phyloP scores from a whole-genome alignment of 2,888 invertebrate genomes.

The Pristionchus maxplancki region DNA sequence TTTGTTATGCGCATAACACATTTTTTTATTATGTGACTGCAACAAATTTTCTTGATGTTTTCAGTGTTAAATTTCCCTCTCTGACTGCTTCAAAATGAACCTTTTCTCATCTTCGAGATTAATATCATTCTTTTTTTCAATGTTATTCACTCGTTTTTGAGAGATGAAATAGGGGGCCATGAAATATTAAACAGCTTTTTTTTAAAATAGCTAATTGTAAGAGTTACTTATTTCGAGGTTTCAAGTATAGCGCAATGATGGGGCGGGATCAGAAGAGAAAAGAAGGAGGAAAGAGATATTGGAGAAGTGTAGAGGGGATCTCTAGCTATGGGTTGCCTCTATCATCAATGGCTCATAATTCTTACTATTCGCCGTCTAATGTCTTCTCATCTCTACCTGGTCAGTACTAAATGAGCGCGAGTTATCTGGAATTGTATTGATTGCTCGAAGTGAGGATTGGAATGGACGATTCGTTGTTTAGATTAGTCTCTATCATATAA shows the following conservation, averaged over 20 bases:
- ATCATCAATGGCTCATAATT: not conserved
- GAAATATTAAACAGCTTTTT: too few species aligned
- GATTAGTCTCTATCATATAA: not conserved
- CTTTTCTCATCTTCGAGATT: too few species aligned
- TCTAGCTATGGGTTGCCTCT: not conserved
- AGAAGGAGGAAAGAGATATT: not conserved
- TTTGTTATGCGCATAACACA: not conserved
- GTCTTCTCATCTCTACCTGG: not conserved
- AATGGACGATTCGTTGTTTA: not conserved
- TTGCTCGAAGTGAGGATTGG: not conserved
- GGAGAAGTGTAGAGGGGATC: not conserved
- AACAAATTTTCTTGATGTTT: not conserved
- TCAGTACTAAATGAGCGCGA: not conserved
- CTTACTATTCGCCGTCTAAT: not conserved
- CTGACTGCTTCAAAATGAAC: not conserved
- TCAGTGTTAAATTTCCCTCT: not conserved
- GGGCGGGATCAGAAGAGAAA: not conserved
- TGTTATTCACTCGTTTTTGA: too few species aligned
- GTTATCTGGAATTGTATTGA: not conserved
- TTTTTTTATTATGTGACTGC: not conserved
- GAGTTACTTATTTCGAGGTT: not conserved
- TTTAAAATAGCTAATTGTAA: too few species aligned
- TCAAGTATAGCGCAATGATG: not conserved
- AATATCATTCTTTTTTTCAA: too few species aligned
- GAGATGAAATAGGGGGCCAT: too few species aligned